These are phyloP conservation scores for Eurypyga helias DNA, from an alignment of 2,113 vertebrate species.

Conservation along the genomic window DNA sequence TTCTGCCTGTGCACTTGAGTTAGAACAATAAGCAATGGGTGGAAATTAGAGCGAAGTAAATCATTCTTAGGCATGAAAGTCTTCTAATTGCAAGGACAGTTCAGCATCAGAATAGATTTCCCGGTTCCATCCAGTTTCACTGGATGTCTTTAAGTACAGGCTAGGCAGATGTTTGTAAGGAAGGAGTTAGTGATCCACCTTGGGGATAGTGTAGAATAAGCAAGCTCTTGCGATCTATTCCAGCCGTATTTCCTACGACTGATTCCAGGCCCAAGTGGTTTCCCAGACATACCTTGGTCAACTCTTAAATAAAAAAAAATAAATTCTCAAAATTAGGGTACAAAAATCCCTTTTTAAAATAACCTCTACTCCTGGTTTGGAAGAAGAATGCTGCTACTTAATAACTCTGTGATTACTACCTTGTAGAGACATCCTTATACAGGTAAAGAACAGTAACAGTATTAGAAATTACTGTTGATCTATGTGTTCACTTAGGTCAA, in stretches of 20 bases:
- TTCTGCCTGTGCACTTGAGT: not conserved
- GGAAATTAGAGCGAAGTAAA: not conserved
- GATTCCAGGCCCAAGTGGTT: not conserved
- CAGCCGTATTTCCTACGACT: not conserved
- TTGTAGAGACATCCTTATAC: not conserved
- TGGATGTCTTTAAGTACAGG: not conserved
- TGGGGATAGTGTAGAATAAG: not conserved
- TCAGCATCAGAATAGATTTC: not conserved
- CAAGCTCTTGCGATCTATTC: not conserved
- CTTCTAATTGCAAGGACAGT: not conserved
- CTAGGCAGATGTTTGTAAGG: not conserved
- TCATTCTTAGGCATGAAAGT: not conserved
- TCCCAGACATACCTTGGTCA: not conserved
- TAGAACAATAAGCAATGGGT: not conserved
- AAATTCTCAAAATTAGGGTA: not conserved
- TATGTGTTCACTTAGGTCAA: not conserved
- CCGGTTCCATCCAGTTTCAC: too few species aligned
- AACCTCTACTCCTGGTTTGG: not conserved
- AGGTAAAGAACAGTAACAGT: not conserved
- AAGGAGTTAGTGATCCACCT: not conserved
- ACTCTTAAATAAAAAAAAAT: not conserved
- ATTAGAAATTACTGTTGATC: not conserved
- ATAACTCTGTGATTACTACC: not conserved
- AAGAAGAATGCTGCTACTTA: not conserved
- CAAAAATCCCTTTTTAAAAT: not conserved